phyloP scores from a whole-genome alignment of 2,888 invertebrate genomes.

The Phyto melanocephala region DNA sequence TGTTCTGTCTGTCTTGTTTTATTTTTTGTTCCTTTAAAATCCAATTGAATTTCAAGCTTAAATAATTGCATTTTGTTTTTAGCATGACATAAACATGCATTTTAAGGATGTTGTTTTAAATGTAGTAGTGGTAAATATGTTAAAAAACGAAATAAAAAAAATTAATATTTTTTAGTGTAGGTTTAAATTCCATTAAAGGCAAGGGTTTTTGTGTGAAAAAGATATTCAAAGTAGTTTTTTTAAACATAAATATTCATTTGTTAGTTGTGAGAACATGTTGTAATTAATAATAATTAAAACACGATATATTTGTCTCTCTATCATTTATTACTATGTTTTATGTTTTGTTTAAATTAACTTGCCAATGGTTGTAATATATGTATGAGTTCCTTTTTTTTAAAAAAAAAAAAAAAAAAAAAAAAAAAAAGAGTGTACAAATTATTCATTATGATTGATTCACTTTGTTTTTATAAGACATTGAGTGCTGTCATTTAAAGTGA shows the following conservation, averaged over 20 bases:
- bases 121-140: background rate
- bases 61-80: slow-evolving; percentile 62
- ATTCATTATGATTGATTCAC: too few species aligned
- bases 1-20: too few species aligned
- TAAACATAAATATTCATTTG: slow-evolving; percentile 44
- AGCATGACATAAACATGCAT: slow-evolving; percentile 62
- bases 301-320: background rate
- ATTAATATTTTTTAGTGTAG: slow-evolving; percentile 51
- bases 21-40: background rate
- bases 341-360: background rate
- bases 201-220: slow-evolving; percentile 31
- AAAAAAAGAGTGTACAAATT: too few species aligned
- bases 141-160: slow-evolving; percentile 21
- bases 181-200: slow-evolving; percentile 27
- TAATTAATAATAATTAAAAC: slow-evolving; percentile 50
- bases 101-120: slow-evolving; percentile 52
- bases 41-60: slow-evolving; percentile 49
- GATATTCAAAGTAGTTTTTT: background rate
- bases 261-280: slow-evolving; percentile 54
- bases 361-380: too few species aligned
- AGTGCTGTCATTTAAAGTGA: too few species aligned
- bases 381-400: too few species aligned
- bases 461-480: too few species aligned
- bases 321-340: background rate
- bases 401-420: too few species aligned